Percentiles rank a stretch among this genome's conserved stretches.
Conservation (phyloP, 2,797 vertebrate species). For the Enoplosus armatus region DNA sequence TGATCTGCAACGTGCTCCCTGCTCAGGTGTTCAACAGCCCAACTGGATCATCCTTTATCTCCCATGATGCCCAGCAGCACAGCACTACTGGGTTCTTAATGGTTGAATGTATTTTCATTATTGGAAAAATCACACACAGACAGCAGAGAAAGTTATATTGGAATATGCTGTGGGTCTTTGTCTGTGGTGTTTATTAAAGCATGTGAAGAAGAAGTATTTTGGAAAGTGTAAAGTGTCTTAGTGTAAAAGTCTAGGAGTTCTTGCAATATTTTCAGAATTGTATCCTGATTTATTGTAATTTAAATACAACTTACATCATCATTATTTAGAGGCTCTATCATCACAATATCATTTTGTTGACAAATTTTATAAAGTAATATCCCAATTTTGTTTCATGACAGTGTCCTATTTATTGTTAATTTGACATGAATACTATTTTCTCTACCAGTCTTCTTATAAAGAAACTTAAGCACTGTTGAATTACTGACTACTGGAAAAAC, state of each 20-base stretch:
- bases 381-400: not conserved
- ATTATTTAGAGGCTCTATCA: not conserved
- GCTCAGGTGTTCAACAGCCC: constrained; percentile 69
- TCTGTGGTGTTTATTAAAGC: constrained; percentile 20
- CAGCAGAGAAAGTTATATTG: not conserved
- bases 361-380: not conserved
- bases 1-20: constrained; percentile 66
- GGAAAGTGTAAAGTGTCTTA: not conserved
- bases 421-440: not conserved
- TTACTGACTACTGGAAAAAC: not conserved
- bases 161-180: not conserved
- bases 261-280: not conserved
- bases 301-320: not conserved
- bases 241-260: not conserved
- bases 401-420: not conserved
- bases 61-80: constrained; percentile 55
- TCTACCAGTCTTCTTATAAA: not conserved
- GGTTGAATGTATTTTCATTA: constrained; percentile 44
- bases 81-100: constrained; percentile 30
- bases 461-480: not conserved
- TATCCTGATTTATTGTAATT: not conserved
- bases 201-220: constrained; percentile 2
- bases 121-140: constrained; percentile 5
- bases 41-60: constrained; percentile 54
- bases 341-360: not conserved